These are phyloP conservation scores for Pogona vitticeps DNA, from an alignment of 2,113 vertebrate species.

Conservation along the genomic window DNA sequence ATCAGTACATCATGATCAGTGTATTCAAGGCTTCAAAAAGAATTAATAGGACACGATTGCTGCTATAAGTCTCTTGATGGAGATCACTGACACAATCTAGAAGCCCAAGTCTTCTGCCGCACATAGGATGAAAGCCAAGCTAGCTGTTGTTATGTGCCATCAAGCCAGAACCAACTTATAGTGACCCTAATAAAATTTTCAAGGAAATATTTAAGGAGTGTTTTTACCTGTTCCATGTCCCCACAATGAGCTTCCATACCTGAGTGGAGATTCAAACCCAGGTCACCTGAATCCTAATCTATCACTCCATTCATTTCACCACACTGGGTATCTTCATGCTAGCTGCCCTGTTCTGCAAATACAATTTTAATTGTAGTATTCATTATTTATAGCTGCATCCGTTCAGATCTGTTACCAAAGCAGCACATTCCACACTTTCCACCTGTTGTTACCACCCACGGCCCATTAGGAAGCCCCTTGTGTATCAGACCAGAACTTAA, in stretches of 20 bases:
- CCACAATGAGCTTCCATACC: too few relatives aligned
- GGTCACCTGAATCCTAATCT: too few relatives aligned
- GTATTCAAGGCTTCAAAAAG: background rate
- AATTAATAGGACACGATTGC: constrained; percentile 5
- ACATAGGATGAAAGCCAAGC: background rate
- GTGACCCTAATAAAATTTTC: too few relatives aligned
- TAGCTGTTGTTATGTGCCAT: background rate
- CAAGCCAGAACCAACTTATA: too few relatives aligned
- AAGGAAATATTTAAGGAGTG: too few relatives aligned
- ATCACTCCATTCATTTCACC: too few relatives aligned
- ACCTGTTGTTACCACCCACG: background rate
- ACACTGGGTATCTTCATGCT: too few relatives aligned
- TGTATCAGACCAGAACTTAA: background rate
- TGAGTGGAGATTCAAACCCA: too few relatives aligned
- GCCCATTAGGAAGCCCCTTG: background rate
- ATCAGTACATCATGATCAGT: background rate
- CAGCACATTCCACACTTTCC: background rate
- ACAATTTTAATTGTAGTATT: background rate
- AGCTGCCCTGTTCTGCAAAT: constrained; percentile 8
- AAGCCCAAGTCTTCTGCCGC: background rate
- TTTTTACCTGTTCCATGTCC: too few relatives aligned
- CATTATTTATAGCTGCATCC: background rate
- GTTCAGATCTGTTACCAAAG: background rate
- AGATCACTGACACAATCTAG: background rate
- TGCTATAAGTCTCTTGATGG: background rate